Evolutionary conservation across 2,113 vertebrate genomes (phyloP), one percentile per base, ranked within the genome.

Genomic region (Chaetops frenatus): DNA sequence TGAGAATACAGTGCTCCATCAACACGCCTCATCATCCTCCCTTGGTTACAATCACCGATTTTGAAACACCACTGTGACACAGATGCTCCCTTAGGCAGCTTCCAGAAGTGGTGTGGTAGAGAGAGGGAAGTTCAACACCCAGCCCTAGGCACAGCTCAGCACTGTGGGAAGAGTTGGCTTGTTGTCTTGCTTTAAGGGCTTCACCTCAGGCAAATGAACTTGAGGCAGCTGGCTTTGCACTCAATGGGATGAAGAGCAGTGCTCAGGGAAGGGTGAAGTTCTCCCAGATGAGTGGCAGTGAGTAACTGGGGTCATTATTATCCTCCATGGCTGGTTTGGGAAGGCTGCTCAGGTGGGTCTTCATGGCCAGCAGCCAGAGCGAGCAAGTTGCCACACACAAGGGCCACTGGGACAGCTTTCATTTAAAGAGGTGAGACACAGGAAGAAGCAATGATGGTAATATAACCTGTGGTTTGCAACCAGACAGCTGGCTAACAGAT

Each of bases 401-500:
- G 69, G 80, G 31, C 84, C 89, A 85, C 53, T 80, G 84, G 74
- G 81, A 89, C 71, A 77, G 87, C 58, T 95, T 87, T 86, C 0
- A 5, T 93, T 96, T 94, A 95, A 83, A 95, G 93, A 93, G 80
- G 87, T 58, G 81, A 95, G 81, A 78, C 81, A 62, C 90, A 90
- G 93, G 92, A 96, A 94, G 93, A 92, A 95, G 93, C 92, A 78
- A 86, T 15, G 2, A 35, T 90, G 53, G 81, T 88, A 93, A 91
- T 81, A 90, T 61, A 91, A 96, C 91, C 84, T 88, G 84, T 93
- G 81, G 91, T 88, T 77, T 97, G 91, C 87, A 95, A 92, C 50
- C 87, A 93, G 93, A 90, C 93, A 97, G 96, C 85, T 97, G 96
- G 96, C 87, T 66, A 97, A 53, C 95, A 96, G 92, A 94, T 70